These are phyloP conservation scores for Malurus elegans DNA, from an alignment of 2,113 vertebrate species.

Conservation along the genomic window DNA sequence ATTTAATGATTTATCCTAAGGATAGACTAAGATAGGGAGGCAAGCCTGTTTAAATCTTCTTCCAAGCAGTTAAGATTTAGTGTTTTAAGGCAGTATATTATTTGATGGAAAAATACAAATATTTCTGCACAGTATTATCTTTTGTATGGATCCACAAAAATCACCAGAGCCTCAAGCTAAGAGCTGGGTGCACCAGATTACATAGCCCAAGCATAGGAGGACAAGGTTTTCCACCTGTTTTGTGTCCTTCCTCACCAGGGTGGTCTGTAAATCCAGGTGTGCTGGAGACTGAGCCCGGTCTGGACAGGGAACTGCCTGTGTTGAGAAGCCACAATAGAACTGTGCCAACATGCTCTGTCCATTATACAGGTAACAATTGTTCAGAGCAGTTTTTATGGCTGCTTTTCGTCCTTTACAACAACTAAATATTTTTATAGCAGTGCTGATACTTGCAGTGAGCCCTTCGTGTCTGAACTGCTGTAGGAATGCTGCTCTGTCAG, in stretches of 20 bases:
- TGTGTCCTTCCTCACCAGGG: neutral
- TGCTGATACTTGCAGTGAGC: neutral
- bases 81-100: neutral
- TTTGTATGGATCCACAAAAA: neutral
- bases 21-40: neutral
- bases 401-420: neutral
- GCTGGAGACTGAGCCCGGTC: neutral
- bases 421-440: neutral
- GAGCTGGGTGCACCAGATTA: neutral
- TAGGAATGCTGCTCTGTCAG: fast-evolving
- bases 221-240: neutral
- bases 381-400: neutral
- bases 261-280: neutral
- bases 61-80: neutral
- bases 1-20: neutral
- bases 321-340: neutral
- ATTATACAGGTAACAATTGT: neutral
- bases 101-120: neutral
- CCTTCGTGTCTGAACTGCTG: neutral
- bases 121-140: neutral
- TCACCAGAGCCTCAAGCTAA: neutral
- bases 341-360: neutral
- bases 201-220: neutral
- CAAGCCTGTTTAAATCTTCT: neutral
- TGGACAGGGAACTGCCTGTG: neutral